Base-by-base conservation (phyloP, 2,888 invertebrate genomes). In the Cheilosia pagana region DNA sequence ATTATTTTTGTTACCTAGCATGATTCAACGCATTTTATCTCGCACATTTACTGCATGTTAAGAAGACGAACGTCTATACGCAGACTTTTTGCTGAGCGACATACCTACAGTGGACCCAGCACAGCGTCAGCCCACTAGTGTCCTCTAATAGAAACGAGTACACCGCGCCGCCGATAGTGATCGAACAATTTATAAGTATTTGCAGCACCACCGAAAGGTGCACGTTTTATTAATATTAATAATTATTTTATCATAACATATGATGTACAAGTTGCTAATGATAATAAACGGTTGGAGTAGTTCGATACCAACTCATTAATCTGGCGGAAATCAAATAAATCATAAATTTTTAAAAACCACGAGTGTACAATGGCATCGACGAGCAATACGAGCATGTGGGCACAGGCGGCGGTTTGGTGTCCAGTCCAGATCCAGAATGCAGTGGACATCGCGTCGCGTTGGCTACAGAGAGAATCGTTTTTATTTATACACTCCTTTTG, bases 161-260 rank as follows among this genome's bases (percentile, higher is more conserved):
- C 19, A 67, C 57, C 35, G 35, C 19, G 59, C 57, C 35, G 35
- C 35, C 12, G 35, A 35, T 35, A 12, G 35, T 48, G 28, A 65
- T 67, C 67, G 57, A 41, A 59, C 67, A 59, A 75, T 59, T 75
- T 67, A 65, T 75, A 75, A 65, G 39, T 39, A 59, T 23, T 39
- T 7, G 21, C 23, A 59, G 57, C n/a, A 65, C 62, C 14, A 53
- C 14, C 28, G 41, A 71, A 63, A 63, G 78, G 62, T 78, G 63
- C 57, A 78, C 71, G 57, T 78, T 78, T 78, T 78, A 78, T 71
- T 65, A 78, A 78, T 78, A 78, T 78, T 78, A 59, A 78, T 78
- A 78, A 78, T 77, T 65, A 59, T 65, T 72, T 60, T 65, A 72
- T 67, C 65, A 67, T 67, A 79, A 72, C 59, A 52, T 72, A 72